These are phyloP conservation scores for Ceraclea dissimilis DNA, from an alignment of 2,888 invertebrate genomes.

Conservation along the genomic window DNA sequence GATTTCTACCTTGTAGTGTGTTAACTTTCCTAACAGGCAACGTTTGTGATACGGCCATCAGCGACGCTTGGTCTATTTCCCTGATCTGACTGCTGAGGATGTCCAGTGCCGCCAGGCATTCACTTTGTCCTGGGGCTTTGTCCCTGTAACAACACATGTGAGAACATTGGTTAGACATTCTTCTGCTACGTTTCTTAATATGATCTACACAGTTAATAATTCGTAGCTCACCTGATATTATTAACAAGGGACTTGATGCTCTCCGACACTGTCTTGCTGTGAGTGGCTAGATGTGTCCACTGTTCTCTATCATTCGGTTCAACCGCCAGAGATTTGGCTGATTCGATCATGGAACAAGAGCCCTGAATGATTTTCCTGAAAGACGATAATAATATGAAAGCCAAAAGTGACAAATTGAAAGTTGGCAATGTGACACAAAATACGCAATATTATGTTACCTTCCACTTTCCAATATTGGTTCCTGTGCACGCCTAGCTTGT, in stretches of 20 bases:
- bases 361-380: slow-evolving; percentile 41
- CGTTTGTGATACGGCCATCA: slow-evolving; percentile 81
- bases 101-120: slow-evolving; percentile 80
- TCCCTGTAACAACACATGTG: slow-evolving; percentile 56
- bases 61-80: slow-evolving; percentile 77
- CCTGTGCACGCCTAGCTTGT: slow-evolving; percentile 76
- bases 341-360: slow-evolving; percentile 67
- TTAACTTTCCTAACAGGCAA: slow-evolving; percentile 62
- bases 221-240: slow-evolving; percentile 61
- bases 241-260: slow-evolving; percentile 91
- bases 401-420: no score
- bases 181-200: no score
- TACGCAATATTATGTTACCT: slow-evolving; percentile 33
- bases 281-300: slow-evolving; percentile 89
- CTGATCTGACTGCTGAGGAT: slow-evolving; percentile 67
- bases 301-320: slow-evolving; percentile 86
- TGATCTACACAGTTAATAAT: no score
- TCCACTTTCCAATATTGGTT: slow-evolving; percentile 81
- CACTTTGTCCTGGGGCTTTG: slow-evolving; percentile 92
- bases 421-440: no score
- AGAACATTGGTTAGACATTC: background rate
- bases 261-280: slow-evolving; percentile 93
- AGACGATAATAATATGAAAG: no score
- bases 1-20: slow-evolving; percentile 52
- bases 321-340: slow-evolving; percentile 82